Evolutionary conservation across 2,797 vertebrate species (phyloP).

Genomic region (Leuciscus waleckii): DNA sequence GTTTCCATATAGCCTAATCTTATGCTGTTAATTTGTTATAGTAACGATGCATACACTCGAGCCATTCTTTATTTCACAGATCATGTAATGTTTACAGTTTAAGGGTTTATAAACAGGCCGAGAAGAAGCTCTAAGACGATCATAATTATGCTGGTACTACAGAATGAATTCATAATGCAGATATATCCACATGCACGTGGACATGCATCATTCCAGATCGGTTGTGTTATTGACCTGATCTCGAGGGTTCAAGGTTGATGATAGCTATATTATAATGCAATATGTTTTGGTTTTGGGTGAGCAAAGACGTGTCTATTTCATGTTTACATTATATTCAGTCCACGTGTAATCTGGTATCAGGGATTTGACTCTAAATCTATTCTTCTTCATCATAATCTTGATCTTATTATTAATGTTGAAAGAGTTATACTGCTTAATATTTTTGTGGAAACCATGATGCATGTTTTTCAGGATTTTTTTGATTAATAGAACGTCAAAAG

Average conservation of each 20-base stretch:
- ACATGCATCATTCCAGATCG: neutral
- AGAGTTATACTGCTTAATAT: neutral
- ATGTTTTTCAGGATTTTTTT: neutral
- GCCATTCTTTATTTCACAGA: neutral
- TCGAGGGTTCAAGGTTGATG: neutral
- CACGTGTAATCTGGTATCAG: neutral
- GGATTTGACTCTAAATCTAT: neutral
- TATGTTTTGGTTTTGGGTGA: neutral
- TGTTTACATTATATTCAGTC: neutral
- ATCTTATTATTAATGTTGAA: neutral
- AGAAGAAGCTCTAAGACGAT: neutral
- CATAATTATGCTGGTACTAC: neutral
- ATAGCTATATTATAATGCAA: neutral
- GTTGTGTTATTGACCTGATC: neutral
- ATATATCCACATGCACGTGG: neutral
- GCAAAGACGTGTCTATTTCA: neutral
- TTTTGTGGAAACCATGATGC: neutral
- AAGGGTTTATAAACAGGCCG: neutral
- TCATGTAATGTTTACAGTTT: neutral
- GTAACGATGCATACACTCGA: no score
- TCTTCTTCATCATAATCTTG: neutral
- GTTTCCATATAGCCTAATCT: neutral
- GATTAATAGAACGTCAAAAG: neutral
- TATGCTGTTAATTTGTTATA: neutral
- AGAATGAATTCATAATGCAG: neutral